A percentile compares a stretch with the other conserved stretches of the same genome.
These are phyloP conservation scores for Galaxea fascicularis DNA, from an alignment of 92 coral and sea anemone species.

Conservation along the genomic window DNA sequence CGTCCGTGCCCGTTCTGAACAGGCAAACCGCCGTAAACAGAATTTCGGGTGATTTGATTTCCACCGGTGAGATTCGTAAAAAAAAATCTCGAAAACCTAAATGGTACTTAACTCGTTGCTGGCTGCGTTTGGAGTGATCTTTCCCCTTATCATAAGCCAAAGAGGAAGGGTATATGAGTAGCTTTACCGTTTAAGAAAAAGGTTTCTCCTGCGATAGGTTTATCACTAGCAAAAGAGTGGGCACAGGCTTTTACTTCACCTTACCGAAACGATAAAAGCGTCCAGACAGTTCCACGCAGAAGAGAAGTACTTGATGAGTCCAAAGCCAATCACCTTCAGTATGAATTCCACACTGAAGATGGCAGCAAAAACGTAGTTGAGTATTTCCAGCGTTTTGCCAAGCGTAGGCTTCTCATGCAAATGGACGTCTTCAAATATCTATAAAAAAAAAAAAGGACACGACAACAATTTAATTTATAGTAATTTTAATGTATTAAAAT, in stretches of 20 bases:
- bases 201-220: background rate
- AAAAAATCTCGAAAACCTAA: too few relatives aligned
- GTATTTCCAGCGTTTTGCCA: slow-evolving; percentile 65
- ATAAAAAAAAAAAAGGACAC: background rate
- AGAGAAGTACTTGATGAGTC: slow-evolving; percentile 82
- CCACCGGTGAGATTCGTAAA: too few relatives aligned
- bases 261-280: slow-evolving; percentile 86
- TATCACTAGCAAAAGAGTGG: background rate
- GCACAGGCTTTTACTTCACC: slow-evolving; percentile 9
- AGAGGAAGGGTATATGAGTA: too few relatives aligned
- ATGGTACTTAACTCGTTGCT: too few relatives aligned
- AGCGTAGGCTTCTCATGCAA: slow-evolving; percentile 77
- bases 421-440: slow-evolving; percentile 94
- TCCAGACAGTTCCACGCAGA: slow-evolving; percentile 98
- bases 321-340: slow-evolving; percentile 88
- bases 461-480: background rate
- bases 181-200: background rate
- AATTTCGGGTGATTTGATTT: too few relatives aligned
- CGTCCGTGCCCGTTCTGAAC: too few relatives aligned
- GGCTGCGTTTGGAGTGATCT: too few relatives aligned
- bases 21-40: too few relatives aligned
- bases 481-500: background rate
- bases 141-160: too few relatives aligned
- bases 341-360: slow-evolving; percentile 83
- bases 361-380: slow-evolving; percentile 89